Conservation (phyloP, 2,113 vertebrate genomes). For the Cyphomyrus discorhynchus region DNA sequence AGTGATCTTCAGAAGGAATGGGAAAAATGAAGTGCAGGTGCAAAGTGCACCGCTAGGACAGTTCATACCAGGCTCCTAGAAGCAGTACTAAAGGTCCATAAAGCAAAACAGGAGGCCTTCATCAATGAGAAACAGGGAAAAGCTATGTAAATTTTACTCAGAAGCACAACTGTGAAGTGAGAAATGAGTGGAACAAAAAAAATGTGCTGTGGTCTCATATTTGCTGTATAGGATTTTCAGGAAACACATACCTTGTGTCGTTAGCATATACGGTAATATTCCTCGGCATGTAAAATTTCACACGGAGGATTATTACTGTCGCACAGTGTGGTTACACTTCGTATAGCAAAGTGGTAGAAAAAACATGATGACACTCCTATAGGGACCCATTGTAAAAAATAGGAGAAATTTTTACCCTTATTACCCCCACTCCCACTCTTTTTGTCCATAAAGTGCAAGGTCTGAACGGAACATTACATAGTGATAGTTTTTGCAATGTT, state of each 20-base stretch:
- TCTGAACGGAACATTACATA: too few species aligned
- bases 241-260: neutral
- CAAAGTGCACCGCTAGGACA: neutral
- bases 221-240: neutral
- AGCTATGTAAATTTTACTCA: neutral
- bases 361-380: too few species aligned
- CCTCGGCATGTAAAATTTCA: neutral
- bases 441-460: too few species aligned
- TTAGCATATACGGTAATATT: neutral
- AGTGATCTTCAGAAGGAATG: neutral
- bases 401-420: too few species aligned
- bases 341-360: too few species aligned
- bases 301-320: too few species aligned
- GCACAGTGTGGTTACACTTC: too few species aligned
- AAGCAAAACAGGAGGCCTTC: neutral
- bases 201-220: neutral
- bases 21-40: neutral
- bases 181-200: neutral
- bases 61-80: neutral
- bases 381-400: too few species aligned
- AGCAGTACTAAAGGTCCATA: neutral
- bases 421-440: too few species aligned
- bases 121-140: neutral
- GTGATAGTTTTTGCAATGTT: too few species aligned
- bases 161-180: neutral